phyloP scores from a whole-genome alignment of 2,888 invertebrate species.

The Perizoma affinitatum region DNA sequence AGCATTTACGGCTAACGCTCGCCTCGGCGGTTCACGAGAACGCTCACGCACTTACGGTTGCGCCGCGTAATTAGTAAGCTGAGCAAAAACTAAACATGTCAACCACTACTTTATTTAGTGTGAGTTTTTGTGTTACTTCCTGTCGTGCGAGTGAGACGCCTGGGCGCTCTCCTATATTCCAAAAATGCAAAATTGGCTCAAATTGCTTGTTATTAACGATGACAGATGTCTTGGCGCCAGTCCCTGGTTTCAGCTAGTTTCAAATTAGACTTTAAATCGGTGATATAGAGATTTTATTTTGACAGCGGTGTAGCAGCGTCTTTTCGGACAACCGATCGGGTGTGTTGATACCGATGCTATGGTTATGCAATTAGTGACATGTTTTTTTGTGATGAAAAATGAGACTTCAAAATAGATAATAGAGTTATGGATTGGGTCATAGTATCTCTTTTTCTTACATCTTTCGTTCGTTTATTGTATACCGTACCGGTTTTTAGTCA shows the following conservation, averaged over 20 bases:
- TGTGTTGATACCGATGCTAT: conserved; percentile 77
- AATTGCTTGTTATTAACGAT: conserved; percentile 83
- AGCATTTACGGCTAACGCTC: conserved; percentile 75
- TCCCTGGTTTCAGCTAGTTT: conserved; percentile 37
- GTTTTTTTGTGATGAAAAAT: conserved; percentile 53
- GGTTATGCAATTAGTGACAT: conserved; percentile 79
- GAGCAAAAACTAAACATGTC: conserved; percentile 75
- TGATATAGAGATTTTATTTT: conserved; percentile 43
- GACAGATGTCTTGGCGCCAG: conserved; percentile 83
- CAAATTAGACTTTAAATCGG: conserved; percentile 45
- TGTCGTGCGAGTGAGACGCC: conserved; percentile 73
- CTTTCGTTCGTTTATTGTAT: neutral
- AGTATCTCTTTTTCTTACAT: too few species aligned
- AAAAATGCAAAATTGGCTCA: conserved; percentile 82
- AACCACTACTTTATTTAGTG: conserved; percentile 78
- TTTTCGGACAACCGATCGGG: conserved; percentile 66
- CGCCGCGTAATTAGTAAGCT: conserved; percentile 66
- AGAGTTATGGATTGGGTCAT: conserved; percentile 10
- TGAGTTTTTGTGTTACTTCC: conserved; percentile 78
- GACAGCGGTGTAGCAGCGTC: conserved; percentile 40
- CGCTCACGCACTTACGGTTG: conserved; percentile 63
- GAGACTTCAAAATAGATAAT: conserved; percentile 45
- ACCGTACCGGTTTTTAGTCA: too few species aligned
- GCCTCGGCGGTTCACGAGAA: conserved; percentile 64
- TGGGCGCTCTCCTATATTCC: conserved; percentile 72